phyloP scores from a whole-genome alignment of 1,140 invertebrate genomes.

The Teleogryllus occipitalis region DNA sequence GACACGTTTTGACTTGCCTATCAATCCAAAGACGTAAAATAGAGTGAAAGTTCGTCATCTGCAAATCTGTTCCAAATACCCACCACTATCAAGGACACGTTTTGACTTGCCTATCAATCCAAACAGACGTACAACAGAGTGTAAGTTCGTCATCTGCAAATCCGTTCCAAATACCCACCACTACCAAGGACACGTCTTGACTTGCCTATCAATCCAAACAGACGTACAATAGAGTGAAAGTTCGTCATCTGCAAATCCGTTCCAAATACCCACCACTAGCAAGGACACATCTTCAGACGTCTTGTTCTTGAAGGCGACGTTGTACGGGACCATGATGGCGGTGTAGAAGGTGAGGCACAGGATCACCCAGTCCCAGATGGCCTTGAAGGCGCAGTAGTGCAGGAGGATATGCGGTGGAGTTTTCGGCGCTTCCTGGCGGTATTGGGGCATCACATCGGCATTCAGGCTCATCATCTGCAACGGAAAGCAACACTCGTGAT shows the following conservation, averaged over 20 bases:
- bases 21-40: too few relatives aligned
- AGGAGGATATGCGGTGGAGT: conserved; percentile 95
- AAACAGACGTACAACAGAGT: too few relatives aligned
- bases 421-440: conserved; percentile 98
- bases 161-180: too few relatives aligned
- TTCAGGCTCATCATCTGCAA: conserved; percentile 91
- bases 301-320: conserved; percentile 99
- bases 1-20: conserved; percentile 98
- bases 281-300: conserved; percentile 97
- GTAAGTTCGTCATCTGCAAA: too few relatives aligned
- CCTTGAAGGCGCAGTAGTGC: conserved; percentile 97
- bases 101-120: too few relatives aligned
- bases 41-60: too few relatives aligned
- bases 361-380: conserved; percentile 99
- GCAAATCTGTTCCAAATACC: too few relatives aligned
- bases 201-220: too few relatives aligned
- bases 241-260: background rate
- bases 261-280: conserved; percentile 48
- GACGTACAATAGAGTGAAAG: too few relatives aligned
- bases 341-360: conserved; percentile 99
- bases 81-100: too few relatives aligned
- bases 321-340: conserved; percentile 99
- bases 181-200: too few relatives aligned
- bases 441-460: conserved; percentile 96
- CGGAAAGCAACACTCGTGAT: background rate